Evolutionary conservation across 2,797 vertebrate genomes (phyloP).

Genomic region (Rhadinocentrus ornatus): DNA sequence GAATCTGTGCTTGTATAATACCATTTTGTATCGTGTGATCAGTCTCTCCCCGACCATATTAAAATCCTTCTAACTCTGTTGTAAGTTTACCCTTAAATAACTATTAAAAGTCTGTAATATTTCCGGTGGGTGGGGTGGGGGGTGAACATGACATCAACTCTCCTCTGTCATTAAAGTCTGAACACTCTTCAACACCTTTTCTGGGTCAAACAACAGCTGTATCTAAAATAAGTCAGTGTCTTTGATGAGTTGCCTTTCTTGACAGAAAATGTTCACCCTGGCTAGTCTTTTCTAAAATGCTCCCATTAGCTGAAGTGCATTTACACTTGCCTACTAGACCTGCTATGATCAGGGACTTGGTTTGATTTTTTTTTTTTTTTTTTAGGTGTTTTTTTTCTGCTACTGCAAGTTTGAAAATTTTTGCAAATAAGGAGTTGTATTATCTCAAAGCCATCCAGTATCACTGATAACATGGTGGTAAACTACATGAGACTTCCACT

Average conservation of each 20-base stretch:
- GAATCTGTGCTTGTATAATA: too few species aligned
- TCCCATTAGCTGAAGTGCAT: not conserved
- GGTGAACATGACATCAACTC: conserved; percentile 18
- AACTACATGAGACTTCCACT: not conserved
- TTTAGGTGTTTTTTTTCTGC: too few species aligned
- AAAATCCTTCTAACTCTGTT: not conserved
- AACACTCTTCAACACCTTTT: conserved; percentile 19
- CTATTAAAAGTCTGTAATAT: too few species aligned
- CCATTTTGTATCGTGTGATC: too few species aligned
- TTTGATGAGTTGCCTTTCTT: conserved; percentile 24
- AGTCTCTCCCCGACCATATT: too few species aligned
- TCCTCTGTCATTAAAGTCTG: conserved; percentile 20
- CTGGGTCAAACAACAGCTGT: conserved; percentile 34
- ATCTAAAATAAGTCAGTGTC: conserved; percentile 16
- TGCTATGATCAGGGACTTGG: too few species aligned
- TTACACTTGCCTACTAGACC: too few species aligned
- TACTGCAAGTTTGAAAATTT: too few species aligned
- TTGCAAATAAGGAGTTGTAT: conserved; percentile 1
- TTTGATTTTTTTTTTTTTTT: too few species aligned
- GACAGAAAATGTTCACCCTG: not conserved
- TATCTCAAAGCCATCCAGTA: not conserved
- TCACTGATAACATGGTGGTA: not conserved
- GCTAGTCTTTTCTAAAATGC: conserved; percentile 20
- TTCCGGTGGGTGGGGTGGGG: too few species aligned
- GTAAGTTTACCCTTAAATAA: not conserved